These are phyloP conservation scores for Archilochus colubris DNA, from an alignment of 2,113 vertebrate species.

Conservation along the genomic window DNA sequence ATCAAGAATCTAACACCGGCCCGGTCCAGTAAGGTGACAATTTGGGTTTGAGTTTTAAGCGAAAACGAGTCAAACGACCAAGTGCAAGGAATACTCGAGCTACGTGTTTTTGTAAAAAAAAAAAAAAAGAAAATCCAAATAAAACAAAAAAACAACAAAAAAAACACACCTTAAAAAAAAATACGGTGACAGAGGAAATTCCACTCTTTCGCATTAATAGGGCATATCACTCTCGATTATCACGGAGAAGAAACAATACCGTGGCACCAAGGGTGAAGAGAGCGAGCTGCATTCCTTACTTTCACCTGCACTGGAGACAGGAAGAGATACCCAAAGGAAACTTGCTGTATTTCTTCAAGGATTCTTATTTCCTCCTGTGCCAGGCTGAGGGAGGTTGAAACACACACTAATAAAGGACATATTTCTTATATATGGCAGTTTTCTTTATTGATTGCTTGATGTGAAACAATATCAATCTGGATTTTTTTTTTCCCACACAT, in stretches of 20 bases:
- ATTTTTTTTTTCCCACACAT: slow-evolving; percentile 85
- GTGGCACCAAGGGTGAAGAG: background rate
- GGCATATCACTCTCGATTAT: background rate
- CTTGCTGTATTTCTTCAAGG: background rate
- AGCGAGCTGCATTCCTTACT: background rate
- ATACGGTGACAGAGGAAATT: background rate
- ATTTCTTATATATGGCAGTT: slow-evolving; percentile 76
- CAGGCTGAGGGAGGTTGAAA: slow-evolving; percentile 46
- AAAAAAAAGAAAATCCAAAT: background rate
- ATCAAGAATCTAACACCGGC: background rate
- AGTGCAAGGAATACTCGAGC: background rate
- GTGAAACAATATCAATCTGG: slow-evolving; percentile 78
- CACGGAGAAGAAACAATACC: background rate
- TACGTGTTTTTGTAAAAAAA: rapidly evolving
- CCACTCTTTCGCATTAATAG: background rate
- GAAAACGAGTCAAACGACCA: background rate
- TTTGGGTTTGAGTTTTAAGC: background rate
- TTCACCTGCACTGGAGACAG: background rate
- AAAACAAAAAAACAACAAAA: too few species aligned
- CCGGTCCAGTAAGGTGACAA: background rate
- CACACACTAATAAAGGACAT: slow-evolving; percentile 58
- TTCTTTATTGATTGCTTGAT: slow-evolving; percentile 83
- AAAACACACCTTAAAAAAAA: background rate
- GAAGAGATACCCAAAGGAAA: background rate
- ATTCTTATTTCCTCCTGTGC: background rate